These are phyloP conservation scores for Phortica variegata DNA, from an alignment of 1,140 invertebrate genomes.

Conservation along the genomic window DNA sequence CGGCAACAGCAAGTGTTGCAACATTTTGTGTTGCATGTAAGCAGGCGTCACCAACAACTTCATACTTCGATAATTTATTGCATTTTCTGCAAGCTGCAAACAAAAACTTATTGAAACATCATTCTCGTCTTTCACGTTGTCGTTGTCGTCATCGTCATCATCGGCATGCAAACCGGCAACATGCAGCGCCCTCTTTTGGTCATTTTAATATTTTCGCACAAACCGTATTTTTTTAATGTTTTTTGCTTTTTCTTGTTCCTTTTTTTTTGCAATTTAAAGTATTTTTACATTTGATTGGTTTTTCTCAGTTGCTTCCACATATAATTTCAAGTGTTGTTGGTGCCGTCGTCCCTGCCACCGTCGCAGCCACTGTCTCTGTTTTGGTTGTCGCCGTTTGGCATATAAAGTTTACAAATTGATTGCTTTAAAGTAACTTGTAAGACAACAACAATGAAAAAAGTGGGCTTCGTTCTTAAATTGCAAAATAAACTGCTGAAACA, in stretches of 20 bases:
- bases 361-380: not conserved
- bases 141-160: no score
- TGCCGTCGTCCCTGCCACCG: not conserved
- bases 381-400: not conserved
- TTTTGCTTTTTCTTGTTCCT: no score
- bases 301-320: constrained; percentile 21
- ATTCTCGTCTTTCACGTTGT: constrained; percentile 17
- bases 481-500: constrained; percentile 31
- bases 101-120: constrained; percentile 43
- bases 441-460: constrained; percentile 3
- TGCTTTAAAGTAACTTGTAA: constrained; percentile 55
- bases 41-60: constrained; percentile 37
- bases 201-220: no score
- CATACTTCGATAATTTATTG: constrained; percentile 38
- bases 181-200: no score
- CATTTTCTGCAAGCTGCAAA: constrained; percentile 2
- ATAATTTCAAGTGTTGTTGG: not conserved
- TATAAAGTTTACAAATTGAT: constrained; percentile 45
- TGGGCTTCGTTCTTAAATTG: constrained; percentile 7
- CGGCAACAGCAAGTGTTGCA: no score
- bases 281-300: constrained; percentile 54
- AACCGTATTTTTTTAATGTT: no score
- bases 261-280: constrained; percentile 52
- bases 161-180: no score
- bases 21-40: constrained; percentile 8